These are phyloP conservation scores for Colletes latitarsis DNA, from an alignment of 1,140 invertebrate species.

Conservation along the genomic window DNA sequence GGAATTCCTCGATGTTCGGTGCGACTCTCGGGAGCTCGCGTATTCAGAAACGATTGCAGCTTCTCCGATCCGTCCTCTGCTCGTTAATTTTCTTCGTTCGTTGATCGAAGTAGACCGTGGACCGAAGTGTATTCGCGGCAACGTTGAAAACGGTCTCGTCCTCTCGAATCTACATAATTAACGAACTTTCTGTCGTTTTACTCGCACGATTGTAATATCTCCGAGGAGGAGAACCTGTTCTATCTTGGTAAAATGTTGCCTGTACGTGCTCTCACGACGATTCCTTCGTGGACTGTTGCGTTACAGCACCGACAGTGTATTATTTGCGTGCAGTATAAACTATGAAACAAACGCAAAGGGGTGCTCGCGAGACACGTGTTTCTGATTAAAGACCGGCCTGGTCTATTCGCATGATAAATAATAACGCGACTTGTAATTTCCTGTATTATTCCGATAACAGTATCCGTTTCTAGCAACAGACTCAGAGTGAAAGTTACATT, in stretches of 20 bases:
- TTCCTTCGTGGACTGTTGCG: slow-evolving; percentile 34
- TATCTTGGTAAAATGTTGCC: slow-evolving; percentile 59
- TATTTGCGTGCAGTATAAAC: slow-evolving; percentile 34
- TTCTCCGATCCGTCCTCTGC: slow-evolving; percentile 12
- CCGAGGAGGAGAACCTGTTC: slow-evolving; percentile 55
- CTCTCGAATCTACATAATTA: slow-evolving; percentile 60
- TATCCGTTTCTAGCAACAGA: slow-evolving; percentile 39
- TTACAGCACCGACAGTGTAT: background rate
- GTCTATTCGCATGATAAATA: too few relatives aligned
- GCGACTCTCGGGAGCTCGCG: too few relatives aligned
- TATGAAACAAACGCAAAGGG: slow-evolving; percentile 30
- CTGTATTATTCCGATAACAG: background rate
- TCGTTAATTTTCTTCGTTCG: slow-evolving; percentile 42
- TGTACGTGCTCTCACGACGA: slow-evolving; percentile 50
- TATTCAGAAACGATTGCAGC: slow-evolving; percentile 23
- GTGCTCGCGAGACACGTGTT: too few relatives aligned
- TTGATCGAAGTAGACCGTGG: slow-evolving; percentile 20
- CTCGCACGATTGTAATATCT: slow-evolving; percentile 45
- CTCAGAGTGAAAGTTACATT: slow-evolving; percentile 4
- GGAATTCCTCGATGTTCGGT: slow-evolving; percentile 27
- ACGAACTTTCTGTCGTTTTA: slow-evolving; percentile 37
- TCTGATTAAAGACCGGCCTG: too few relatives aligned
- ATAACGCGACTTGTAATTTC: slow-evolving; percentile 2
- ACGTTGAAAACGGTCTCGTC: slow-evolving; percentile 15
- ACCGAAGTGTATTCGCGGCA: background rate